These are phyloP conservation scores for Coranthus polyacanthus DNA, from an alignment of 2,797 vertebrate genomes.

Conservation along the genomic window DNA sequence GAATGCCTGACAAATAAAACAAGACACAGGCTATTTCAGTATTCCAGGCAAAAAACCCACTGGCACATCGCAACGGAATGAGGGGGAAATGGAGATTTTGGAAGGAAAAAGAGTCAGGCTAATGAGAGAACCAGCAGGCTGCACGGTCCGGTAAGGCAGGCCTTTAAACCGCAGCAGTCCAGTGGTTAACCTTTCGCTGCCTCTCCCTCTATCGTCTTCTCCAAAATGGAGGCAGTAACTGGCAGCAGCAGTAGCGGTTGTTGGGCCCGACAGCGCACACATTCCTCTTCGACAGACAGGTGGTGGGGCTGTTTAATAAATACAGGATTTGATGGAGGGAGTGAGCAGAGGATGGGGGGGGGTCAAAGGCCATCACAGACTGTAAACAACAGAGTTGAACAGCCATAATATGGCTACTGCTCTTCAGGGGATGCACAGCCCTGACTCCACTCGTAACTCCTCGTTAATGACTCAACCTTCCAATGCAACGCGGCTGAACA, in stretches of 20 bases:
- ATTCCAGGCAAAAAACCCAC: slow-evolving; percentile 67
- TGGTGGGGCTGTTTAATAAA: slow-evolving; percentile 82
- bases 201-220: slow-evolving; percentile 64
- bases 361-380: slow-evolving; percentile 67
- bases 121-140: slow-evolving; percentile 79
- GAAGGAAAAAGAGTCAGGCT: slow-evolving; percentile 65
- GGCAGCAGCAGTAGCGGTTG: slow-evolving; percentile 38
- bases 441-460: slow-evolving; percentile 46
- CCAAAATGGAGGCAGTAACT: slow-evolving; percentile 56
- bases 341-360: slow-evolving; percentile 35
- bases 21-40: slow-evolving; percentile 82
- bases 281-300: slow-evolving; percentile 77
- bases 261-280: slow-evolving; percentile 48
- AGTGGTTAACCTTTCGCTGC: slow-evolving; percentile 74
- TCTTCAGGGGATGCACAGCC: slow-evolving; percentile 44
- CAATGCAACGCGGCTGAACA: slow-evolving; percentile 15
- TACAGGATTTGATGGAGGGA: slow-evolving; percentile 72
- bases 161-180: slow-evolving; percentile 74
- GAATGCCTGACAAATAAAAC: slow-evolving; percentile 83
- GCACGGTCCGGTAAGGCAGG: slow-evolving; percentile 54
- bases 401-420: slow-evolving; percentile 72
- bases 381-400: slow-evolving; percentile 72
- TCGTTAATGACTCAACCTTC: slow-evolving; percentile 66
- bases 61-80: slow-evolving; percentile 67
- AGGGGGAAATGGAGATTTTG: slow-evolving; percentile 62